Evolutionary conservation across 2,888 invertebrate genomes (phyloP), one percentile per base, ranked within the genome.

Genomic region (Fragum sueziense): DNA sequence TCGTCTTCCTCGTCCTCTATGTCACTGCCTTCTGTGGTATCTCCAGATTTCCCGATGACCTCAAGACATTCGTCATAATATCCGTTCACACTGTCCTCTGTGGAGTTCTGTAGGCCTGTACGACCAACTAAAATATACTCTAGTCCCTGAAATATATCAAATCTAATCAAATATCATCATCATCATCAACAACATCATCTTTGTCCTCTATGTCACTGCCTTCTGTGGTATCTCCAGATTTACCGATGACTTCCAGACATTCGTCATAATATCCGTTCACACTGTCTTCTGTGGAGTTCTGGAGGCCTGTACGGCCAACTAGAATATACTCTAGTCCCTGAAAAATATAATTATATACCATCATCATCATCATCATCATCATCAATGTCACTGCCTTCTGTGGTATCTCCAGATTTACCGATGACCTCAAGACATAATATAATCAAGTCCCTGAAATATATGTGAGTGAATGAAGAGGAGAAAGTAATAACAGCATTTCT

Each of bases 291-390:
- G 62, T 71, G 31, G 76, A 57, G 57, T 71, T 82, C 31, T 80
- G 81, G 33, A 81, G 33, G 11, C 85, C 86, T 70, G 84, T 85
- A 41, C 80, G 74, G 1, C 89, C 89, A 31, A 89, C 77, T 17
- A 88, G 69, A 27, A 89, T 89, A 74, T 88, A 89, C 20, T 89
- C 89, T 59, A 89, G 73, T n/a, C 89, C 89, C 89, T 89, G 83
- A 59, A 83, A 73, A 20, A n/a, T 47, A 17, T 6, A 6, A 1
- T 57, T 57, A 17, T 57, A 22, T 27, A 7, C 29, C 27, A 2
- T 61, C 34, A 20, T 37, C 27, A n/a, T 47, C 47, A 4, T 29
- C 27, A 51, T 65, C 54, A 51, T 31, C 31, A n/a, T 69, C 31
- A 51, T 51, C 31, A 51, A 17, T 20, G 17, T 14, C 14, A 22